These are phyloP conservation scores for Tetranychus cinnabarinus DNA, from an alignment of 1,140 invertebrate genomes.

Conservation along the genomic window DNA sequence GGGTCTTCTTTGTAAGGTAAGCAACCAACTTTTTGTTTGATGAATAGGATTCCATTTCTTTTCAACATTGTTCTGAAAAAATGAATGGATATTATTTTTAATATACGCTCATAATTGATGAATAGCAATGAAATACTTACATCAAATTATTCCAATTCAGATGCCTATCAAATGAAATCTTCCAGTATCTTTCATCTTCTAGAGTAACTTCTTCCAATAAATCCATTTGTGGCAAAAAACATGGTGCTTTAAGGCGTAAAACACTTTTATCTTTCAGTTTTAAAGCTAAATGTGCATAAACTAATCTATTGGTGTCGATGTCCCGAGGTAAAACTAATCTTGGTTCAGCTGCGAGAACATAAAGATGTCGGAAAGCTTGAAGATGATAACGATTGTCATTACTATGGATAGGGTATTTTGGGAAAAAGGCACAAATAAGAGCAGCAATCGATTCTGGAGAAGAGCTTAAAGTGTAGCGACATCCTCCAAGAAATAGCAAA, in stretches of 20 bases:
- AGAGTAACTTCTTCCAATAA: slow-evolving; percentile 36
- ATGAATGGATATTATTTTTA: background rate
- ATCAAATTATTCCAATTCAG: slow-evolving; percentile 57
- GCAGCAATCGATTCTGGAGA: slow-evolving; percentile 59
- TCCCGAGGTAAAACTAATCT: slow-evolving; percentile 62
- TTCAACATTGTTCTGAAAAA: slow-evolving; percentile 29
- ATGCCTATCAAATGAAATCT: slow-evolving; percentile 50
- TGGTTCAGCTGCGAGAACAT: slow-evolving; percentile 73
- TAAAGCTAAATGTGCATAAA: slow-evolving; percentile 51
- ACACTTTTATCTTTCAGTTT: slow-evolving; percentile 28
- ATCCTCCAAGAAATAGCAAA: slow-evolving; percentile 71
- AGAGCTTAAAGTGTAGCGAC: slow-evolving; percentile 54
- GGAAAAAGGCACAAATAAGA: slow-evolving; percentile 73
- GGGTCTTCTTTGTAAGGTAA: slow-evolving; percentile 68
- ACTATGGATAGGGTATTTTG: slow-evolving; percentile 84
- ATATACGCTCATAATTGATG: background rate
- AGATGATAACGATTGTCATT: slow-evolving; percentile 88
- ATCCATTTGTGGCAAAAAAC: slow-evolving; percentile 56
- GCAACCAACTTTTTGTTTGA: slow-evolving; percentile 70
- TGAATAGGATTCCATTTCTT: slow-evolving; percentile 42
- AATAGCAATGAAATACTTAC: slow-evolving; percentile 22
- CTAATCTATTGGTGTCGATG: slow-evolving; percentile 46
- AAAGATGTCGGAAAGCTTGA: slow-evolving; percentile 82
- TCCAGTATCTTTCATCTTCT: slow-evolving; percentile 41
- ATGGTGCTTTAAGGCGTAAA: slow-evolving; percentile 43